Base-by-base conservation (phyloP, 1,140 invertebrate species). In the Adoxophyes honmai region DNA sequence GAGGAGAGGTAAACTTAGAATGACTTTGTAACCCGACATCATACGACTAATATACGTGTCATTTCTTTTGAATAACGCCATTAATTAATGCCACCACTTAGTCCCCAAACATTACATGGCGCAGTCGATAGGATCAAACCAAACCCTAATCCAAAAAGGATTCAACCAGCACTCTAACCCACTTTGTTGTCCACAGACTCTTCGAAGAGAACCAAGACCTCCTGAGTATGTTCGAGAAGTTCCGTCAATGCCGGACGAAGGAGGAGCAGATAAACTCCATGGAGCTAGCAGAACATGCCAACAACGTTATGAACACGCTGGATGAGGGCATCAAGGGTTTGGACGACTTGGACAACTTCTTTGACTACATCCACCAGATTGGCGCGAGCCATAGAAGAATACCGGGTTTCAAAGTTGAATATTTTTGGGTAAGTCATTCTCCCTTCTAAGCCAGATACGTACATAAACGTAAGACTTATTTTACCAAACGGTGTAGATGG, bases 141-240 rank as follows among this genome's bases (percentile, higher is more conserved):
- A 28, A 3, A 6, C 21, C 21, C 21, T 3, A 36, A 36, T 4
- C 3, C 34, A 36, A 36, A 10, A 11, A 4, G 8, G 2, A 11
- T 9, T 36, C 9, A 4, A 4, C 1, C 34, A 36, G 34, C 8
- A 36, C 2, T 36, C 2, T 18, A 53, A 37, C 42, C 18, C 21
- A 62, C 6, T 54, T 6, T 14, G 4, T 68, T 15, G 58, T 38
- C 33, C 85, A 3, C 91, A 97, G 96, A 82, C 90, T 98, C 64
- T 98, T 98, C 82, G 96, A 98, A 81, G 94, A 96, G 60, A 95
- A 97, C 71, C 86, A 91, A 54, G 96, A 97, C 53, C 88, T 97
- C 4, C 88, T 96, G 13, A 89, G 92, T 16, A 92, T 97, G 81
- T 98, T 98, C 81, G 91, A 93, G 48, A 96, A 96, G 84, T 96